Percentiles rank a stretch among this genome's conserved stretches.
Evolutionary conservation across 2,113 vertebrate genomes (phyloP).

Genomic region (Zosterops hypoxanthus): DNA sequence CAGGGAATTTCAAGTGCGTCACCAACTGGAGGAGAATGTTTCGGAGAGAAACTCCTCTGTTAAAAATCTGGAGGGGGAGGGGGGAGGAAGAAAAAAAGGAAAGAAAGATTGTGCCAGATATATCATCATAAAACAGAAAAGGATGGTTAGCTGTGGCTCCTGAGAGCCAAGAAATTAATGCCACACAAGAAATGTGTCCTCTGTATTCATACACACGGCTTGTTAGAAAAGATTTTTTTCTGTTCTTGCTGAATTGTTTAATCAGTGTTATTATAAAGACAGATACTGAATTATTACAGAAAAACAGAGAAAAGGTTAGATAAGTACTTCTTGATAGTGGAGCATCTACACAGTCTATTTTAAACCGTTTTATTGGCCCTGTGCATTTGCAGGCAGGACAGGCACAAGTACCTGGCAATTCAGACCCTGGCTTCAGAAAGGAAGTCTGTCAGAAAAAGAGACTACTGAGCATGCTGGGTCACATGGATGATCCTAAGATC

Average conservation of each 20-base stretch:
- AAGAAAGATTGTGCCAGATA: not conserved
- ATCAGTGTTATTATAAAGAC: not conserved
- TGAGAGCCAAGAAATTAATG: not conserved
- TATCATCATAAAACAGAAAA: not conserved
- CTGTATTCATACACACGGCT: not conserved
- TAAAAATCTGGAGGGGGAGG: slow-evolving; percentile 23
- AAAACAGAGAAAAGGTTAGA: not conserved
- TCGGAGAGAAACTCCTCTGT: slow-evolving; percentile 52
- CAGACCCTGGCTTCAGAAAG: not conserved
- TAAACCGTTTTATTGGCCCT: not conserved
- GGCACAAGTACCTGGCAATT: not conserved
- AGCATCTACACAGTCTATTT: not conserved
- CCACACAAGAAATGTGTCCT: not conserved
- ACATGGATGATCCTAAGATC: not conserved
- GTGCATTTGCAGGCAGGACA: not conserved
- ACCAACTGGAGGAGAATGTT: slow-evolving; percentile 52
- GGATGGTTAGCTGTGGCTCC: not conserved
- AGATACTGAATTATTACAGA: not conserved
- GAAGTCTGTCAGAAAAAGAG: not conserved
- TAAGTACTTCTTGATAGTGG: not conserved
- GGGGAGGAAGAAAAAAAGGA: not conserved
- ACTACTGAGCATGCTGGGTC: not conserved
- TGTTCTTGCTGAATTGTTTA: not conserved
- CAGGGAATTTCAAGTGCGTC: slow-evolving; percentile 62
- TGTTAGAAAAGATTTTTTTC: not conserved